These are phyloP conservation scores for Oryctes rhinoceros DNA, from an alignment of 1,140 invertebrate genomes.

Conservation along the genomic window DNA sequence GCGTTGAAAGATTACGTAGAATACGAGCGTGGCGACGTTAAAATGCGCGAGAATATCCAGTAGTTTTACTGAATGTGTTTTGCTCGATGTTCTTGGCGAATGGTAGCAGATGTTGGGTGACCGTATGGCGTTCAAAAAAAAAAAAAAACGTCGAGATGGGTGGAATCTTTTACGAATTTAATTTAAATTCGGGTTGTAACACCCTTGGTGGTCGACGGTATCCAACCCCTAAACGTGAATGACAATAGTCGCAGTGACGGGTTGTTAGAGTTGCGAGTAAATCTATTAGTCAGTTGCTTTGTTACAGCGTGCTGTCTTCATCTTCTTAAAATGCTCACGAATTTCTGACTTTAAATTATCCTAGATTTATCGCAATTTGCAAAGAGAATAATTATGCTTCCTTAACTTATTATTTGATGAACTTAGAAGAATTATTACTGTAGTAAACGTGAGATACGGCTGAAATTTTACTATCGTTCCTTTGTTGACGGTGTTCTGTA, in stretches of 20 bases:
- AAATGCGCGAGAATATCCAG: neutral
- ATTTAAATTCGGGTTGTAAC: neutral
- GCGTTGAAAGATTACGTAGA: neutral
- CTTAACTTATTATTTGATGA: too few species aligned
- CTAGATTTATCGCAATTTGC: too few species aligned
- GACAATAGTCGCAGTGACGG: neutral
- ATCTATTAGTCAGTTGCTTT: neutral
- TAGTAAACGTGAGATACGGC: too few species aligned
- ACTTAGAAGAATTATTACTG: too few species aligned
- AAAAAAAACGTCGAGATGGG: slow-evolving; percentile 1
- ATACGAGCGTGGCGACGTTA: neutral
- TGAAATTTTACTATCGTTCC: too few species aligned
- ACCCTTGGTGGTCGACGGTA: neutral
- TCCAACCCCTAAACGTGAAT: neutral
- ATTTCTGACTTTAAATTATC: too few species aligned
- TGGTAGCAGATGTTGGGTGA: neutral
- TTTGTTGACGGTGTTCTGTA: too few species aligned
- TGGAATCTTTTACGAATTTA: slow-evolving; percentile 1
- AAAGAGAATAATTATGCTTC: too few species aligned
- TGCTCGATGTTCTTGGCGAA: neutral
- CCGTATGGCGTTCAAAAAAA: neutral
- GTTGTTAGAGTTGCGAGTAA: neutral
- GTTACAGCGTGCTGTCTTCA: too few species aligned
- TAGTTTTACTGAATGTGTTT: neutral
- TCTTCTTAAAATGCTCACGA: too few species aligned